Percentiles rank a stretch among this genome's conserved stretches.
Conservation (phyloP, 2,797 vertebrate genomes). For the Rhynchonycteris naso region DNA sequence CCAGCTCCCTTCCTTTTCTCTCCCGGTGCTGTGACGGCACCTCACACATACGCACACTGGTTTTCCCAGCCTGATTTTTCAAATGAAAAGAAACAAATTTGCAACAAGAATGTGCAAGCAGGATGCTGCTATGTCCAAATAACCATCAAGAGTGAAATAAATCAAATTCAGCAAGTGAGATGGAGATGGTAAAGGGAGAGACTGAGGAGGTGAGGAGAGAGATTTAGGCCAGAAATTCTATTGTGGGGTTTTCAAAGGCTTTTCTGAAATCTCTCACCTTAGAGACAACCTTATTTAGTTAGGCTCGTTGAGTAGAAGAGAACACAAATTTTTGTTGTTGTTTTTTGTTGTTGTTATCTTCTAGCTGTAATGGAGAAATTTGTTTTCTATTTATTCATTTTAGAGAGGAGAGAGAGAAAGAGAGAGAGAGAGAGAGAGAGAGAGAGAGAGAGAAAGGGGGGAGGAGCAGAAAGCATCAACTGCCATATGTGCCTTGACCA, state of each 20-base stretch:
- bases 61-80: slow-evolving; percentile 42
- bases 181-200: neutral
- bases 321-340: neutral
- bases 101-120: neutral
- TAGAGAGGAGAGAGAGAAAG: too few relatives aligned
- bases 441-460: too few relatives aligned
- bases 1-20: neutral
- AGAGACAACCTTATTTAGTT: neutral
- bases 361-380: neutral
- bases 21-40: neutral
- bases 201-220: neutral
- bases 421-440: too few relatives aligned
- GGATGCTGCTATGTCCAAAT: neutral
- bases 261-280: slow-evolving; percentile 21
- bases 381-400: too few relatives aligned
- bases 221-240: neutral
- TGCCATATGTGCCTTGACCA: too few relatives aligned
- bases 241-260: slow-evolving; percentile 17
- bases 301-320: neutral
- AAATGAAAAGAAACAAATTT: slow-evolving; percentile 61
- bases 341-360: slow-evolving; percentile 1
- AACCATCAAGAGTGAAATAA: slow-evolving; percentile 50
- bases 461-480: too few relatives aligned
- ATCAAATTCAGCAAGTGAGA: slow-evolving; percentile 12
- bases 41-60: neutral